Percentiles rank a stretch among this genome's conserved stretches.
Evolutionary conservation across 2,888 invertebrate species (phyloP).

Genomic region (Anodontia alba): DNA sequence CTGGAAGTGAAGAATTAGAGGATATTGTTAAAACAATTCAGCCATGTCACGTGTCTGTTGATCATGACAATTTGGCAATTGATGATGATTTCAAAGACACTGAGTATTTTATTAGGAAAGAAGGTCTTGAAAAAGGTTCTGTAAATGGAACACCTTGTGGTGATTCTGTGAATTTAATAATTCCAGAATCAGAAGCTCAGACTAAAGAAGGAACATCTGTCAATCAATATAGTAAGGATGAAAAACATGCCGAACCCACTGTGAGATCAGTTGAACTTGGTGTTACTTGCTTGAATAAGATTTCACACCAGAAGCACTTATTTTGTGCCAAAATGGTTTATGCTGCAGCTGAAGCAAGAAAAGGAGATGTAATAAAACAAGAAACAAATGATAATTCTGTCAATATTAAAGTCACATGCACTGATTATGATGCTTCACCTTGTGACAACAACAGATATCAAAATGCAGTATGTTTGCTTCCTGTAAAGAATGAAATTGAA

Average conservation of each 20-base stretch:
- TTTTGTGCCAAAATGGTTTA: neutral
- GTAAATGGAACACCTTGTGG: too few species aligned
- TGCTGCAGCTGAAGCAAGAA: neutral
- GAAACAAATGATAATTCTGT: neutral
- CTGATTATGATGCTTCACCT: neutral
- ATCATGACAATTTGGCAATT: too few species aligned
- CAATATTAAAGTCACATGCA: too few species aligned
- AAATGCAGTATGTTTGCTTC: neutral
- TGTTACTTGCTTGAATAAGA: neutral
- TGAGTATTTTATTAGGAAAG: too few species aligned
- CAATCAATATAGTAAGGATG: neutral
- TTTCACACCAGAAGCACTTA: neutral
- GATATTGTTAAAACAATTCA: neutral
- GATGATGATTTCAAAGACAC: too few species aligned
- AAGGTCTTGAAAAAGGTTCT: too few species aligned
- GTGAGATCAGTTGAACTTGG: neutral
- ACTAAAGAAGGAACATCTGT: too few species aligned
- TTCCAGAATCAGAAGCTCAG: too few species aligned
- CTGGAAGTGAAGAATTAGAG: neutral
- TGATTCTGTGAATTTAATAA: too few species aligned
- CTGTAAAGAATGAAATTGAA: neutral
- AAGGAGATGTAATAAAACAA: neutral
- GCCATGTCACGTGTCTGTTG: too few species aligned
- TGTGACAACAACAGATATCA: neutral
- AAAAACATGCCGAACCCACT: neutral